phyloP scores from a whole-genome alignment of 1,140 invertebrate genomes.

The Solenopsis invicta region DNA sequence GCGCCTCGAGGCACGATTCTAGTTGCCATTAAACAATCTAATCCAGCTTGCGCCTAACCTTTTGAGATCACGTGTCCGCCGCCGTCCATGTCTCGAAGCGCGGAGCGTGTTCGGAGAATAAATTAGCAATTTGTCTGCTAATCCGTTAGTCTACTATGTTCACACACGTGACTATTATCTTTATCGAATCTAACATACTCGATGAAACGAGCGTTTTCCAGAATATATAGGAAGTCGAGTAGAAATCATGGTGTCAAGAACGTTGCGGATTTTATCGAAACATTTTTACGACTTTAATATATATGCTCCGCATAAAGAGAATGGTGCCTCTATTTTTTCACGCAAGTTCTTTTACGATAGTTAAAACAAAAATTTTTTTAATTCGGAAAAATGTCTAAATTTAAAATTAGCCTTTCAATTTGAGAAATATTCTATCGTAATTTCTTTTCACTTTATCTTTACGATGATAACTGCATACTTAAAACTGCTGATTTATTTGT shows the following conservation, averaged over 20 bases:
- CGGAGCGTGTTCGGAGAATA: constrained; percentile 63
- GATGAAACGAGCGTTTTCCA: constrained; percentile 22
- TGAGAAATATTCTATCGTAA: neutral
- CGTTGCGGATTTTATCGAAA: constrained; percentile 12
- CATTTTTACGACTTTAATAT: constrained; percentile 9
- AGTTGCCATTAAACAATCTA: constrained; percentile 70
- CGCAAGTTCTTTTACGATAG: neutral
- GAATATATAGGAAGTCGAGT: constrained; percentile 20
- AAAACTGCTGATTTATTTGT: constrained; percentile 25
- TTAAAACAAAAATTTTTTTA: neutral
- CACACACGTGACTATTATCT: constrained; percentile 31
- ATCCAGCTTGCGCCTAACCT: constrained; percentile 60
- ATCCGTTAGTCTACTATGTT: constrained; percentile 25
- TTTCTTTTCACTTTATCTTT: neutral
- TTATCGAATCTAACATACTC: constrained; percentile 42
- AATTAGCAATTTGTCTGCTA: constrained; percentile 64
- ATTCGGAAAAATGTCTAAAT: neutral
- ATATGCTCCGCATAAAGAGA: neutral
- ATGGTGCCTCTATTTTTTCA: neutral
- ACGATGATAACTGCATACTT: neutral
- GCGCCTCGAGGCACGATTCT: constrained; percentile 52
- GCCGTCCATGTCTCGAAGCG: constrained; percentile 43
- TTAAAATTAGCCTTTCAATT: neutral
- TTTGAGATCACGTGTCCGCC: constrained; percentile 61
- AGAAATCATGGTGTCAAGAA: neutral